These are phyloP conservation scores for Gymnarchus niloticus DNA, from an alignment of 2,113 vertebrate genomes.

Conservation along the genomic window DNA sequence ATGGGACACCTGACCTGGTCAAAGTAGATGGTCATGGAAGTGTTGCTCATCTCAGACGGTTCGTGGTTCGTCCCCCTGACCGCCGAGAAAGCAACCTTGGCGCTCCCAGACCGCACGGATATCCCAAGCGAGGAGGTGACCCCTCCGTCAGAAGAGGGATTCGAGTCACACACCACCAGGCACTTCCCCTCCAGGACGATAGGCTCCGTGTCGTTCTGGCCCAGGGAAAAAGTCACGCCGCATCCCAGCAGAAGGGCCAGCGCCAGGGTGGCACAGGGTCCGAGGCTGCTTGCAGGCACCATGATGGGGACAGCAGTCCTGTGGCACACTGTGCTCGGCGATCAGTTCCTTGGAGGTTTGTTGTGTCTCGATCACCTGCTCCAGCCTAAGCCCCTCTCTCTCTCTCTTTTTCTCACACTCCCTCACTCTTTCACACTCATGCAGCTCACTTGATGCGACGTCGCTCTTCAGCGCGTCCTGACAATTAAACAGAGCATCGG, in stretches of 20 bases:
- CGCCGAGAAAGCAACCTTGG: constrained; percentile 95
- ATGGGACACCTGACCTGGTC: constrained; percentile 79
- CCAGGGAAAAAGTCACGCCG: constrained; percentile 64
- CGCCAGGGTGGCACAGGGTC: constrained; percentile 69
- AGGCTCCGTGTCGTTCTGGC: constrained; percentile 95
- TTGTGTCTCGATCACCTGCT: constrained; percentile 63
- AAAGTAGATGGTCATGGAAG: constrained; percentile 99
- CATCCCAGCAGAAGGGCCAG: constrained; percentile 70
- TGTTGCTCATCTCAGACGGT: constrained; percentile 95
- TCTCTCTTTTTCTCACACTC: constrained; percentile 46
- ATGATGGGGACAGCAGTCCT: constrained; percentile 64
- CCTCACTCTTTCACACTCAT: constrained; percentile 30
- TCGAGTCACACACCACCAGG: constrained; percentile 96
- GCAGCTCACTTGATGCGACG: constrained; percentile 45
- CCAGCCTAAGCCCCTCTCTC: constrained; percentile 58
- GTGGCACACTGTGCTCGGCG: constrained; percentile 57
- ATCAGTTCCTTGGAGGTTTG: constrained; percentile 69
- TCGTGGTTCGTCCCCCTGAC: constrained; percentile 93
- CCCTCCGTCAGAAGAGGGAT: constrained; percentile 88
- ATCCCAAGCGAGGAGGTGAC: constrained; percentile 95
- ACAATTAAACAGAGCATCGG: constrained; percentile 38
- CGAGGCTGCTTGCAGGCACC: constrained; percentile 62
- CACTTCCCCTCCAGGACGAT: constrained; percentile 97
- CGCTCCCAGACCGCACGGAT: constrained; percentile 90
- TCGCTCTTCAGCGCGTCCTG: constrained; percentile 59